These are phyloP conservation scores for Onychomys torridus DNA, from an alignment of 2,797 vertebrate genomes.

Conservation along the genomic window DNA sequence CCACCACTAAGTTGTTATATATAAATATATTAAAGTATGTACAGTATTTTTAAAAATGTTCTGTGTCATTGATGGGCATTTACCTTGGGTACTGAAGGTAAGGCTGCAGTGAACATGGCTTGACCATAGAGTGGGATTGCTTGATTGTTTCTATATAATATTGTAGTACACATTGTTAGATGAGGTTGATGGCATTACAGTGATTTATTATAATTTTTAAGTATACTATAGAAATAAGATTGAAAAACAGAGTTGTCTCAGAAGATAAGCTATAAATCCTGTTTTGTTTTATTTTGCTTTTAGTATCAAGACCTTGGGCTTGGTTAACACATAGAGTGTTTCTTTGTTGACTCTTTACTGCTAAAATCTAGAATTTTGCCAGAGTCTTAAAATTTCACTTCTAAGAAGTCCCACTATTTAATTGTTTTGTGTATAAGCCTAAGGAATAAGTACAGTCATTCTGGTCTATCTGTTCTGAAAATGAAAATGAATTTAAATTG, in stretches of 20 bases:
- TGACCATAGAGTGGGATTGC: neutral
- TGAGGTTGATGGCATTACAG: neutral
- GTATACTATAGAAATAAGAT: neutral
- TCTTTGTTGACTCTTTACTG: constrained; percentile 33
- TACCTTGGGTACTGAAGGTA: neutral
- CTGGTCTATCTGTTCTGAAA: neutral
- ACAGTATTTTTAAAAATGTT: neutral
- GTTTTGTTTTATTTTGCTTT: neutral
- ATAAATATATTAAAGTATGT: neutral
- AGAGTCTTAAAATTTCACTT: neutral
- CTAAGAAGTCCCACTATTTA: neutral
- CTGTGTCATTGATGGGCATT: neutral
- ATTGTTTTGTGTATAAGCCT: neutral
- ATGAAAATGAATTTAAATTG: constrained; percentile 14
- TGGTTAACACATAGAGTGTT: constrained; percentile 40
- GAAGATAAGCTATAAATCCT: neutral
- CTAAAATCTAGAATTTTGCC: constrained; percentile 34
- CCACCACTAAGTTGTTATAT: neutral
- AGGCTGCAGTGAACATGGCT: neutral
- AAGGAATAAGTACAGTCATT: neutral
- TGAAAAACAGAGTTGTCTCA: neutral
- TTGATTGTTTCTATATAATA: neutral
- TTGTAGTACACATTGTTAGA: neutral
- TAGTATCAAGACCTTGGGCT: neutral
- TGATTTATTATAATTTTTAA: constrained; percentile 38